These are phyloP conservation scores for Uria aalge DNA, from an alignment of 2,113 vertebrate genomes.

Conservation along the genomic window DNA sequence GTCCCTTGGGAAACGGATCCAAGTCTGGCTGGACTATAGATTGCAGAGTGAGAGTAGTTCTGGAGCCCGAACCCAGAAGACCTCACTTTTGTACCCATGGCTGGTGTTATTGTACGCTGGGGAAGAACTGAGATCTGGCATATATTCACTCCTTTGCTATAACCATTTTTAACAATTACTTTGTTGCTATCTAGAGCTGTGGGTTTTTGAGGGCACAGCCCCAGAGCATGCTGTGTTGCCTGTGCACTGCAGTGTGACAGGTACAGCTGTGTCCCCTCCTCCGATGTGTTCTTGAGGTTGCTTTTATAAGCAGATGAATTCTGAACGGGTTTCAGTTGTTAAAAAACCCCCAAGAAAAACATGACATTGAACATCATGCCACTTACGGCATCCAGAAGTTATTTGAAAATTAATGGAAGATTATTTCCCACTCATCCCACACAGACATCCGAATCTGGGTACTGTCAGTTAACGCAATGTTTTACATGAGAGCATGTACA, in stretches of 20 bases:
- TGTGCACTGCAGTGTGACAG: neutral
- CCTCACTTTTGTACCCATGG: neutral
- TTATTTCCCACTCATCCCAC: neutral
- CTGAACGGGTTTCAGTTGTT: neutral
- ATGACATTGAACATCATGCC: neutral
- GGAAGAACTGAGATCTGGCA: neutral
- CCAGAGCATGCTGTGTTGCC: rapidly evolving
- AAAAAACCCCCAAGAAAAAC: neutral
- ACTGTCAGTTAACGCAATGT: neutral
- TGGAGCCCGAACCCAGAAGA: neutral
- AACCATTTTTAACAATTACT: neutral
- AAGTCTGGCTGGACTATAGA: neutral
- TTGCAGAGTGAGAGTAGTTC: neutral
- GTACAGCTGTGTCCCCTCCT: neutral
- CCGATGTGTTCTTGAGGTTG: neutral
- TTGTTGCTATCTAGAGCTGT: neutral
- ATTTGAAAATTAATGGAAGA: slow-evolving; percentile 3
- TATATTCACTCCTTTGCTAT: neutral
- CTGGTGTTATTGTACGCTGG: neutral
- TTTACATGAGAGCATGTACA: neutral
- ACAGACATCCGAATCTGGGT: neutral
- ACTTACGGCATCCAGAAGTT: neutral
- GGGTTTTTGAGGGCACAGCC: neutral
- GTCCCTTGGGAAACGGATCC: neutral
- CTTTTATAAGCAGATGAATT: neutral